Evolutionary conservation across 1,140 invertebrate species (phyloP).

Genomic region (Dendroctonus ponderosae): DNA sequence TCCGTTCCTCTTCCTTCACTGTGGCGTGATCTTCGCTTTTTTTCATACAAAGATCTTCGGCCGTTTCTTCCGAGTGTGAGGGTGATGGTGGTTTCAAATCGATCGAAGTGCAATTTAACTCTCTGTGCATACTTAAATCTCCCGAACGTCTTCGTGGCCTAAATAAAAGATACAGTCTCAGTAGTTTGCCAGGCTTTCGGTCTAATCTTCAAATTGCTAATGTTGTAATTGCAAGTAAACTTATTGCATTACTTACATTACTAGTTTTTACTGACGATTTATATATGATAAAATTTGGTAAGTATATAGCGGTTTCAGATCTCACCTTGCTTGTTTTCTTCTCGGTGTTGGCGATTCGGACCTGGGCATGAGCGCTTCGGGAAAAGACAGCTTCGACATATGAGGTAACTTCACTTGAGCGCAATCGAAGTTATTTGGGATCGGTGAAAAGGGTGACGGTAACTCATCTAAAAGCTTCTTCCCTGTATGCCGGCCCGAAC

Average conservation of each 20-base stretch:
- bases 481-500: conserved; percentile 39
- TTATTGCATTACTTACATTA: too few species aligned
- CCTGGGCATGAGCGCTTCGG: conserved; percentile 43
- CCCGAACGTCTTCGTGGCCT: conserved; percentile 76
- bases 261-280: too few species aligned
- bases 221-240: too few species aligned
- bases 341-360: conserved; percentile 68
- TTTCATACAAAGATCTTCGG: conserved; percentile 56
- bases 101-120: conserved; percentile 49
- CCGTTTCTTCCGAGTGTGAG: conserved; percentile 45
- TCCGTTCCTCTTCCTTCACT: conserved; percentile 34
- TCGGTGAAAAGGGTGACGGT: too few species aligned
- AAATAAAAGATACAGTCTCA: background rate
- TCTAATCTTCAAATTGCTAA: too few species aligned
- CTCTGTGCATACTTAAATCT: conserved; percentile 65
- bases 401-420: conserved; percentile 34
- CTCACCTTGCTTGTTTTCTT: conserved; percentile 67
- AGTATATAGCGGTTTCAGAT: background rate
- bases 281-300: too few species aligned
- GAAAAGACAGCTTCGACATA: conserved; percentile 56
- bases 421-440: too few species aligned
- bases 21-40: conserved; percentile 43
- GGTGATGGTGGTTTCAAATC: conserved; percentile 21
- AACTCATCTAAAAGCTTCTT: conserved; percentile 4
- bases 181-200: too few species aligned